Evolutionary conservation across 2,113 vertebrate species (phyloP).

Genomic region (Herpetotheres cachinnans): DNA sequence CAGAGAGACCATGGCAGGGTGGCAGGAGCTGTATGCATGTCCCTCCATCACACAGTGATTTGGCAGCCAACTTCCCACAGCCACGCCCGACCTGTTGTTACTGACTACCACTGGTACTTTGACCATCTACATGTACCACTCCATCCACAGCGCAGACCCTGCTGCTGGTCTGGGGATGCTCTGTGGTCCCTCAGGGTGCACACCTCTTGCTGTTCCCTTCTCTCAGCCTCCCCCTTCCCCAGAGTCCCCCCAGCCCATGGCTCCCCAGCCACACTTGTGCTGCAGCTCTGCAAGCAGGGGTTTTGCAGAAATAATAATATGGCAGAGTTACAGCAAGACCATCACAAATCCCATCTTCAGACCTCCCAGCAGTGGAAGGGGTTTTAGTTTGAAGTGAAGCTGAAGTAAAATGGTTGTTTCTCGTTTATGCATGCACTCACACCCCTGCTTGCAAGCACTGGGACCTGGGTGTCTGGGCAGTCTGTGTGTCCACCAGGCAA

Average conservation of each 20-base stretch:
- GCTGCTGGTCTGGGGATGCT: background rate
- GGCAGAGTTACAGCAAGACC: background rate
- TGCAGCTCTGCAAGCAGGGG: background rate
- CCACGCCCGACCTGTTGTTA: background rate
- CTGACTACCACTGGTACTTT: background rate
- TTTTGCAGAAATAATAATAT: background rate
- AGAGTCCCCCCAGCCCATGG: background rate
- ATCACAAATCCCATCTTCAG: background rate
- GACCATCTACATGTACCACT: no score
- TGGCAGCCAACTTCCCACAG: background rate
- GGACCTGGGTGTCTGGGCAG: background rate
- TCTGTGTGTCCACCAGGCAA: background rate
- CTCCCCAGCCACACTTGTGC: background rate
- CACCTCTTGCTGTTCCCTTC: background rate
- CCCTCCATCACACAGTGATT: background rate
- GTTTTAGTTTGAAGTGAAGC: background rate
- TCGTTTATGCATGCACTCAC: background rate
- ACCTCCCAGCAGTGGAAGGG: background rate
- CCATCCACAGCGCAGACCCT: background rate
- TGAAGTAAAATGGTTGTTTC: background rate
- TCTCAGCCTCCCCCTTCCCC: background rate
- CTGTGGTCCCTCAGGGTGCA: background rate
- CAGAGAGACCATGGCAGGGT: fast-evolving
- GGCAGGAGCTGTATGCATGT: background rate
- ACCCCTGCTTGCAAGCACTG: background rate